Evolutionary conservation across 92 coral and sea anemone species (phyloP).

Genomic region (Scolanthus callimorphus): DNA sequence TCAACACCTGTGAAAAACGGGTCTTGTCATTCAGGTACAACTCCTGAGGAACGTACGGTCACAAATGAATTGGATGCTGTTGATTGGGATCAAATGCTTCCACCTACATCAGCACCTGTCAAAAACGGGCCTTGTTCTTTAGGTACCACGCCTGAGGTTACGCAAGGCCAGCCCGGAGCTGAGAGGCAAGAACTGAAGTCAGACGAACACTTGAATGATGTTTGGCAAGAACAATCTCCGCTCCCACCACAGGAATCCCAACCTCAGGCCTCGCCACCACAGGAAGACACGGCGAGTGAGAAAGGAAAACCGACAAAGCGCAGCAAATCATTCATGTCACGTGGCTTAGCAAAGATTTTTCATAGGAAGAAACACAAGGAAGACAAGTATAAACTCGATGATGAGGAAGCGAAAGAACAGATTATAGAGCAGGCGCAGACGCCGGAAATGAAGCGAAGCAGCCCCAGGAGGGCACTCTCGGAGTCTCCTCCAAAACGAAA

Average conservation of each 20-base stretch:
- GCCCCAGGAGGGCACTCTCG: constrained; percentile 5
- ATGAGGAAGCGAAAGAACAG: constrained; percentile 1
- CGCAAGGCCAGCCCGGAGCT: background rate
- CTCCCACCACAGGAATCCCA: background rate
- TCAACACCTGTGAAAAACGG: too few relatives aligned
- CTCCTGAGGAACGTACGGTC: too few relatives aligned
- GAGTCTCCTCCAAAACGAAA: constrained; percentile 11
- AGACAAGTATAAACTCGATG: constrained; percentile 17
- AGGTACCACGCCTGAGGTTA: background rate
- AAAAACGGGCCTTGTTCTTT: too few relatives aligned
- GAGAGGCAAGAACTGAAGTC: background rate
- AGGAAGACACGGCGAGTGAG: background rate
- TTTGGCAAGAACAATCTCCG: background rate
- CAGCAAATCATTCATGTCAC: constrained; percentile 54
- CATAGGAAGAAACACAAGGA: constrained; percentile 45
- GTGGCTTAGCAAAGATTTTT: constrained; percentile 50
- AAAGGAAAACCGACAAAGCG: constrained; percentile 40
- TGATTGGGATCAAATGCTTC: too few relatives aligned
- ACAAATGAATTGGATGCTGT: too few relatives aligned
- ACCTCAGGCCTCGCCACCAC: constrained; percentile 20
- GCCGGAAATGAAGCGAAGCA: too few relatives aligned
- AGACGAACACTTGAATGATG: constrained; percentile 8
- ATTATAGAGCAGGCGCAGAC: too few relatives aligned
- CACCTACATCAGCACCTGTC: too few relatives aligned
- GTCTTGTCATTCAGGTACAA: too few relatives aligned